A percentile compares a stretch with the other conserved stretches of the same genome.
Evolutionary conservation across 2,888 invertebrate genomes (phyloP).

Genomic region (Cerastoderma edule): DNA sequence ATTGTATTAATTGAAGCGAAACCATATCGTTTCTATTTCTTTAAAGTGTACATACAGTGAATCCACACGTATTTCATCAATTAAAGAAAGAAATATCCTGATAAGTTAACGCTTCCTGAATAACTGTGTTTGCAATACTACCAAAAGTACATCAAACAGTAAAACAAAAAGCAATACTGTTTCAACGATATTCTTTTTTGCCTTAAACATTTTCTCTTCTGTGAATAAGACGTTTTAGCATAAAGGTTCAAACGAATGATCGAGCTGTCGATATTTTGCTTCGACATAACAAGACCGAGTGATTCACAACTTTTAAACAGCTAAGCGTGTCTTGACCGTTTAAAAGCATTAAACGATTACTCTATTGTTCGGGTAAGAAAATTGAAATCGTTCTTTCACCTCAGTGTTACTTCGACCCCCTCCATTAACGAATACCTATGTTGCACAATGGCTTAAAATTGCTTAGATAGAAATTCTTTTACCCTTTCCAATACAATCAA

Average conservation of each 20-base stretch:
- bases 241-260: neutral
- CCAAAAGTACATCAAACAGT: too few species aligned
- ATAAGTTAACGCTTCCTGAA: too few species aligned
- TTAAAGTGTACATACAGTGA: too few species aligned
- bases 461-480: constrained; percentile 27
- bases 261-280: neutral
- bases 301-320: constrained; percentile 20
- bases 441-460: constrained; percentile 6
- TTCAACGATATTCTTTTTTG: too few species aligned
- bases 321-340: constrained; percentile 10
- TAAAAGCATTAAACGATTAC: constrained; percentile 41
- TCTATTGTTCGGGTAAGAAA: constrained; percentile 41
- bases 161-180: too few species aligned
- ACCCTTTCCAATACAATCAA: constrained; percentile 32
- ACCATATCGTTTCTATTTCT: too few species aligned
- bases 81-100: too few species aligned
- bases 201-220: too few species aligned
- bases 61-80: too few species aligned
- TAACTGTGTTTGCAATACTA: too few species aligned
- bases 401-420: constrained; percentile 37
- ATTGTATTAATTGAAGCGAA: too few species aligned
- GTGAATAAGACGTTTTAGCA: too few species aligned
- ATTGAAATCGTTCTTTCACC: constrained; percentile 51
- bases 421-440: constrained; percentile 10
- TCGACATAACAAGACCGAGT: neutral